phyloP scores from a whole-genome alignment of 2,113 vertebrate species.

The Jaculus jaculus region DNA sequence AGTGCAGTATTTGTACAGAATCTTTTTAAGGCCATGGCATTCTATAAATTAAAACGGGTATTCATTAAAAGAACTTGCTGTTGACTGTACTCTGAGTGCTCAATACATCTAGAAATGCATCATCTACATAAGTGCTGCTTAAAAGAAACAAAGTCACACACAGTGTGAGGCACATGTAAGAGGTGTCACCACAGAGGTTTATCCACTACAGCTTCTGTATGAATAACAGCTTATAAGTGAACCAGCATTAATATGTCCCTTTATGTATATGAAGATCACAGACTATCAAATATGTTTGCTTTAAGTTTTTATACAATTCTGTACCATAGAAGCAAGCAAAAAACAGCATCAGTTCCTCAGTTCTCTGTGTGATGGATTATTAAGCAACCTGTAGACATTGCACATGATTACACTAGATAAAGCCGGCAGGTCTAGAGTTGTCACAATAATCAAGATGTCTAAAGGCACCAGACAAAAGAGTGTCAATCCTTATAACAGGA shows the following conservation, averaged over 20 bases:
- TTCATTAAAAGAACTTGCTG: not conserved
- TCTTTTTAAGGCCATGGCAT: constrained; percentile 81
- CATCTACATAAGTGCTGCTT: constrained; percentile 59
- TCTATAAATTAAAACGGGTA: constrained; percentile 67
- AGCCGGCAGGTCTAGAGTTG: constrained; percentile 86
- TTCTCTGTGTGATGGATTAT: constrained; percentile 81
- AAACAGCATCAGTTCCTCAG: constrained; percentile 70
- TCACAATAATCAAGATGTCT: constrained; percentile 83
- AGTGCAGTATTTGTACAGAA: constrained; percentile 64
- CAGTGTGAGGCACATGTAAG: constrained; percentile 78
- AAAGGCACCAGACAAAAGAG: constrained; percentile 82
- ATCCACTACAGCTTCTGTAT: constrained; percentile 61
- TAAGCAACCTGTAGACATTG: constrained; percentile 74
- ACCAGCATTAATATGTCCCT: constrained; percentile 78
- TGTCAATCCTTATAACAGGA: constrained; percentile 77
- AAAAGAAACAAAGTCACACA: constrained; percentile 77
- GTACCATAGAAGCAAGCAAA: constrained; percentile 77
- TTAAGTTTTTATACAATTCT: constrained; percentile 66
- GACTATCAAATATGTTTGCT: constrained; percentile 76
- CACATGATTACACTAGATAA: constrained; percentile 77
- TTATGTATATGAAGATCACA: constrained; percentile 72
- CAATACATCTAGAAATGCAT: constrained; percentile 41
- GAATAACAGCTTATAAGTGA: constrained; percentile 67
- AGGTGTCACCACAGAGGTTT: constrained; percentile 60
- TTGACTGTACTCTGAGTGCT: not conserved